A percentile compares a stretch with the other conserved stretches of the same genome.
Evolutionary conservation across 2,888 invertebrate species (phyloP).

Genomic region (Synergus itoensis): DNA sequence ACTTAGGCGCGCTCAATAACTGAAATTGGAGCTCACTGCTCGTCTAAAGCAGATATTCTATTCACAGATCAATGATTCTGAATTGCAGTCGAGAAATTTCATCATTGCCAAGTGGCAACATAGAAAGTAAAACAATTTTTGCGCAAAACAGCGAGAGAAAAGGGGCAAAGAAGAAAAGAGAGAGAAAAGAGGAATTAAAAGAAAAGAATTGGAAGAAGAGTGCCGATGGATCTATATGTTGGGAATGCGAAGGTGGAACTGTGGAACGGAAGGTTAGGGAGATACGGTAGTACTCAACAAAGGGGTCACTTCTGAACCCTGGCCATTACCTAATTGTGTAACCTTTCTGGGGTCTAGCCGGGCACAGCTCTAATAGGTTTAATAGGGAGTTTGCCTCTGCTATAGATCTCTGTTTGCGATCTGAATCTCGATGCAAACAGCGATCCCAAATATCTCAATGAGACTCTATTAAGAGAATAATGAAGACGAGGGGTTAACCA

Average conservation of each 20-base stretch:
- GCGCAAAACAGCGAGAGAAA: conserved; percentile 17
- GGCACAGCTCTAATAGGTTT: conserved; percentile 67
- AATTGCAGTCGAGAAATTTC: background rate
- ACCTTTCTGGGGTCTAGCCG: conserved; percentile 71
- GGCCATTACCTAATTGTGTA: conserved; percentile 74
- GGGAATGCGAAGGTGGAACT: conserved; percentile 47
- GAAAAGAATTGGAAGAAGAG: conserved; percentile 37
- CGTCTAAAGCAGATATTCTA: conserved; percentile 17
- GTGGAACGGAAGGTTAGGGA: conserved; percentile 45
- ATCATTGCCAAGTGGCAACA: background rate
- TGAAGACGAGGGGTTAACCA: too few relatives aligned
- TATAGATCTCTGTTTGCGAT: conserved; percentile 44
- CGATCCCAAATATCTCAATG: conserved; percentile 15
- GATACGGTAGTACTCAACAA: conserved; percentile 20
- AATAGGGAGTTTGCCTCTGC: conserved; percentile 60
- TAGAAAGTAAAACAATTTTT: conserved; percentile 27
- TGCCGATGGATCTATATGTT: conserved; percentile 48
- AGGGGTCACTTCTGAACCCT: conserved; percentile 67
- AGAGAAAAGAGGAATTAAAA: conserved; percentile 13
- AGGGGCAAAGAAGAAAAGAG: conserved; percentile 40
- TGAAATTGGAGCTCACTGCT: conserved; percentile 7
- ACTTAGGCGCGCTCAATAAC: conserved; percentile 22
- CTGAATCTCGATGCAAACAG: conserved; percentile 37
- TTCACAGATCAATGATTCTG: conserved; percentile 17
- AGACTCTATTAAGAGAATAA: background rate